phyloP scores from a whole-genome alignment of 1,140 invertebrate genomes.

The Hormaphis cornu region DNA sequence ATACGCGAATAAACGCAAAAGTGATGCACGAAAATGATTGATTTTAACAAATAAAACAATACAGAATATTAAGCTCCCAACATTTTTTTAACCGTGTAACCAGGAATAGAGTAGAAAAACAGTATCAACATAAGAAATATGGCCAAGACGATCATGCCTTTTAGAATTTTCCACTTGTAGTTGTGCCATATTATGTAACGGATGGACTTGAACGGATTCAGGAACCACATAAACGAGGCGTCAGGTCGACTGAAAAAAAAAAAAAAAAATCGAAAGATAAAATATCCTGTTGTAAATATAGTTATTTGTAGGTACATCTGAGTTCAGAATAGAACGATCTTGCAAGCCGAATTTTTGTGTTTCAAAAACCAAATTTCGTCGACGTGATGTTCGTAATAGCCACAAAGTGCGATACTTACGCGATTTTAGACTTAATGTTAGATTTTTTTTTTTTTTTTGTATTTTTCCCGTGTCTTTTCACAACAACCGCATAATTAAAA shows the following conservation, averaged over 20 bases:
- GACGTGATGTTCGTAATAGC: too few species aligned
- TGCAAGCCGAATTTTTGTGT: too few species aligned
- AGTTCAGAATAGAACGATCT: too few species aligned
- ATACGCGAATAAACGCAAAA: too few species aligned
- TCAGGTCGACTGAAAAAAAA: conserved; percentile 70
- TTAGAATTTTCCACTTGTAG: conserved; percentile 82
- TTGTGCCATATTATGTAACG: conserved; percentile 88
- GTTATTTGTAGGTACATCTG: too few species aligned
- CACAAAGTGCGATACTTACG: too few species aligned
- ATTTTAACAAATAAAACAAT: neutral
- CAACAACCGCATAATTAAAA: too few species aligned
- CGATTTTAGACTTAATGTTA: too few species aligned
- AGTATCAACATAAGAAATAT: conserved; percentile 60
- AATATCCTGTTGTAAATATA: too few species aligned
- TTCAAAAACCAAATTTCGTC: too few species aligned
- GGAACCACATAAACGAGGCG: conserved; percentile 85
- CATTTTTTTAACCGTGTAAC: conserved; percentile 79
- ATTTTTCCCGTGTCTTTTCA: too few species aligned
- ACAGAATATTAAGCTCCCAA: conserved; percentile 53
- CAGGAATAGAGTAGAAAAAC: conserved; percentile 77
- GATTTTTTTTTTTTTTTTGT: too few species aligned
- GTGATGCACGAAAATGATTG: neutral
- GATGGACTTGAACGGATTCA: conserved; percentile 82
- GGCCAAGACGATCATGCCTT: conserved; percentile 54
- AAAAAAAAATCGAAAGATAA: conserved; percentile 32